Evolutionary conservation across 2,888 invertebrate genomes (phyloP).

Genomic region (Agrotis puta): DNA sequence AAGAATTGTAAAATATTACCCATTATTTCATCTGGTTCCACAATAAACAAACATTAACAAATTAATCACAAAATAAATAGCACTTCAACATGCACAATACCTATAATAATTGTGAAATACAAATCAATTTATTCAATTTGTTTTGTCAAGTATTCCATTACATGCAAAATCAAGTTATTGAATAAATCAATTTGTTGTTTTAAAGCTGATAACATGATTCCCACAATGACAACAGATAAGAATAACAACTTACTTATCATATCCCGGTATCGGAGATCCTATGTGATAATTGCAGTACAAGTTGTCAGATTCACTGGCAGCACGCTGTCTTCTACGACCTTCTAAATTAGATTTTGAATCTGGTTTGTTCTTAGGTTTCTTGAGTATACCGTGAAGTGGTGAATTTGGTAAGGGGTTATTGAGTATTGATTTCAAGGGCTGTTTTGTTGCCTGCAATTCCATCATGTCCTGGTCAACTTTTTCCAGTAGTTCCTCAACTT

Average conservation of each 20-base stretch:
- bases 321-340: slow-evolving; percentile 86
- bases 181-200: slow-evolving; percentile 40
- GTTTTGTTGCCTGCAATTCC: slow-evolving; percentile 81
- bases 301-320: slow-evolving; percentile 89
- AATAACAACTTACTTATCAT: slow-evolving; percentile 80
- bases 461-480: slow-evolving; percentile 86
- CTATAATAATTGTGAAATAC: slow-evolving; percentile 30
- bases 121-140: slow-evolving; percentile 38
- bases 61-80: slow-evolving; percentile 38
- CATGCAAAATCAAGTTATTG: slow-evolving; percentile 47
- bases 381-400: slow-evolving; percentile 84
- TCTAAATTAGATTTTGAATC: slow-evolving; percentile 78
- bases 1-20: slow-evolving; percentile 12
- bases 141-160: slow-evolving; percentile 34
- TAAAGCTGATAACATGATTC: slow-evolving; percentile 31
- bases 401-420: slow-evolving; percentile 85
- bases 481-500: slow-evolving; percentile 87
- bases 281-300: slow-evolving; percentile 78
- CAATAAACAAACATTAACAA: slow-evolving; percentile 6
- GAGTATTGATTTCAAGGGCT: slow-evolving; percentile 88
- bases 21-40: neutral
- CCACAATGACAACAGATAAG: slow-evolving; percentile 36
- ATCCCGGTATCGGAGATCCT: slow-evolving; percentile 79
- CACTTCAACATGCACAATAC: slow-evolving; percentile 50
- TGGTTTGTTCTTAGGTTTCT: slow-evolving; percentile 85